Percentiles rank a stretch among this genome's conserved stretches.
phyloP scores from a whole-genome alignment of 92 coral and sea anemone species.

The Isaurus tuberculatus region DNA sequence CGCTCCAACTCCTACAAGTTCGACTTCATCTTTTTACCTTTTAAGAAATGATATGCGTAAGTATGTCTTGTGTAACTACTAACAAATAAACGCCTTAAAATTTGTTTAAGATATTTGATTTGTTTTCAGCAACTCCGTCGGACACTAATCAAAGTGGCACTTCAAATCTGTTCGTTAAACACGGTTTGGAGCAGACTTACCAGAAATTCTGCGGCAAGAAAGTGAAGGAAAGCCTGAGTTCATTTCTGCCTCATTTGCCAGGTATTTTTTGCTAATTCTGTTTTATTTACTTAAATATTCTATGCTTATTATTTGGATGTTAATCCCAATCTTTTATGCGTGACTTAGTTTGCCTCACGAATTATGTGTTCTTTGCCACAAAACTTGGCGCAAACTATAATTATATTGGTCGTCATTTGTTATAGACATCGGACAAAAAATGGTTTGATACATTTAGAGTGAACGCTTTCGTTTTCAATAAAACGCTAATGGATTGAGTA shows the following conservation, averaged over 20 bases:
- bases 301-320: too few relatives aligned
- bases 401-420: too few relatives aligned
- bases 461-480: too few relatives aligned
- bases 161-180: constrained; percentile 82
- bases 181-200: constrained; percentile 93
- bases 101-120: background rate
- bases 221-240: constrained; percentile 91
- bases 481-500: too few relatives aligned
- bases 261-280: constrained; percentile 54
- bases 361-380: too few relatives aligned
- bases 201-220: constrained; percentile 95
- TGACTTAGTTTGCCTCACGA: too few relatives aligned
- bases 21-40: constrained; percentile 82
- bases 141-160: constrained; percentile 70
- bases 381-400: too few relatives aligned
- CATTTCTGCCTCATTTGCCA: constrained; percentile 95
- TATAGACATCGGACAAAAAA: too few relatives aligned
- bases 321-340: too few relatives aligned
- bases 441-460: too few relatives aligned
- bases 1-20: constrained; percentile 77
- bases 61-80: constrained; percentile 5
- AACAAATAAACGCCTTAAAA: background rate
- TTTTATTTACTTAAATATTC: background rate
- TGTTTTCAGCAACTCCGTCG: constrained; percentile 72
- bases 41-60: constrained; percentile 79